Conservation (phyloP, 2,797 vertebrate species). For the Microctenopoma stevenorrisi region DNA sequence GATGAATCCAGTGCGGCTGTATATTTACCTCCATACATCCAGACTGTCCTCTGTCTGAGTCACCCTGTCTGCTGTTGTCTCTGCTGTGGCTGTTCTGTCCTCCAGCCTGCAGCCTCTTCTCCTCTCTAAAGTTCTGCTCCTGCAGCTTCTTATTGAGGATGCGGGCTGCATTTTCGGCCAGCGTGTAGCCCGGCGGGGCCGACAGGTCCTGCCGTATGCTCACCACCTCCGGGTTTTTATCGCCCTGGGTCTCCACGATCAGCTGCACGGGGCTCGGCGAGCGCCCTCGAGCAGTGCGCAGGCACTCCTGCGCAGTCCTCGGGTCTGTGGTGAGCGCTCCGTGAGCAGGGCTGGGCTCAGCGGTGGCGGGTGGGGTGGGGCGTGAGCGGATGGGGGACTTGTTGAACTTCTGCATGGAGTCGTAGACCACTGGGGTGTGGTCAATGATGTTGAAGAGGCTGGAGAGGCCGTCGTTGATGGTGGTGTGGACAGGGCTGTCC, state of each 20-base stretch:
- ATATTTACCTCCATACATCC: conserved; percentile 96
- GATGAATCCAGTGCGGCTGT: conserved; percentile 54
- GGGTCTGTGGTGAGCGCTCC: conserved; percentile 51
- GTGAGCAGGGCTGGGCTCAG: conserved; percentile 68
- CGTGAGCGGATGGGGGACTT: conserved; percentile 89
- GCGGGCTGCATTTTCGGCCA: conserved; percentile 92
- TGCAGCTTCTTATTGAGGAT: conserved; percentile 95
- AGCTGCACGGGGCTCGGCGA: conserved; percentile 93
- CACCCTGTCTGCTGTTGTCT: conserved; percentile 63
- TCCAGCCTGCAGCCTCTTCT: conserved; percentile 84
- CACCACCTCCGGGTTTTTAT: conserved; percentile 87
- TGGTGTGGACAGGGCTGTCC: conserved; percentile 97
- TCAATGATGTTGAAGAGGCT: conserved; percentile 99
- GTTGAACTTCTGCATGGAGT: conserved; percentile 88
- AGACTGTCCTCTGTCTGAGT: conserved; percentile 85
- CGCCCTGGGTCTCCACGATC: conserved; percentile 86
- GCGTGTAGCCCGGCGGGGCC: conserved; percentile 92
- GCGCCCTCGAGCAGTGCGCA: conserved; percentile 85
- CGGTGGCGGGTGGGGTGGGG: conserved; percentile 72
- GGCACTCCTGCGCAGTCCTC: conserved; percentile 82
- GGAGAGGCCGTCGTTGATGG: conserved; percentile 97
- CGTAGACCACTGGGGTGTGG: conserved; percentile 90
- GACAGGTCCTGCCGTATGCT: conserved; percentile 93
- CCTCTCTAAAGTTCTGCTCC: conserved; percentile 93
- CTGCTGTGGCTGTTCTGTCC: conserved; percentile 79